A percentile compares a stretch with the other conserved stretches of the same genome.
phyloP scores from a whole-genome alignment of 2,113 vertebrate species.

The Pica pica region DNA sequence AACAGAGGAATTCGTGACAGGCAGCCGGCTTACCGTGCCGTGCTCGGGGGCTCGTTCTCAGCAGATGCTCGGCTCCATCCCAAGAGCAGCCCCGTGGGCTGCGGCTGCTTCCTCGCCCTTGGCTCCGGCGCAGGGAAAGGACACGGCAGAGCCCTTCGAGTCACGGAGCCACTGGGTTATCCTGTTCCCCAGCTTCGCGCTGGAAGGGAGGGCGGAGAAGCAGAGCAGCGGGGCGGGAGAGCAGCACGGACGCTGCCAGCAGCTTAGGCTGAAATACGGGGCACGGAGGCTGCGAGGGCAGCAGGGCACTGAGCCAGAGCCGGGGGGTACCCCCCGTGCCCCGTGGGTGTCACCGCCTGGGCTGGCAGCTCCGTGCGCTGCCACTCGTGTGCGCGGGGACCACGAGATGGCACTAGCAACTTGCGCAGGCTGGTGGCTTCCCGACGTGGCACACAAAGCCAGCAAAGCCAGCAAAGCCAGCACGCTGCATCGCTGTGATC shows the following conservation, averaged over 20 bases:
- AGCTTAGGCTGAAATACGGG: fast-evolving
- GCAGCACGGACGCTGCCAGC: neutral
- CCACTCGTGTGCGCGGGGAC: neutral
- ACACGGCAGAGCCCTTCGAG: fast-evolving
- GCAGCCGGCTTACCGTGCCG: neutral
- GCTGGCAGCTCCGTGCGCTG: neutral
- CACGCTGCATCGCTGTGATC: fast-evolving
- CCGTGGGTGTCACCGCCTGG: fast-evolving
- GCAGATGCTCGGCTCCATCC: neutral
- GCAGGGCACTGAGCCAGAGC: neutral
- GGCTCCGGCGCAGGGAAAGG: neutral
- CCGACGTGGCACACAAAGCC: fast-evolving
- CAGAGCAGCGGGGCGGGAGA: fast-evolving
- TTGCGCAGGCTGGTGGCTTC: neutral
- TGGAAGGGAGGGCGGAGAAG: neutral
- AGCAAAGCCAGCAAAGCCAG: fast-evolving
- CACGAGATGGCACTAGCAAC: constrained; percentile 50
- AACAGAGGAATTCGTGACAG: neutral
- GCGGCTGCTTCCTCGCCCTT: fast-evolving
- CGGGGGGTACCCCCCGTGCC: fast-evolving
- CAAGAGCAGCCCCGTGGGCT: fast-evolving
- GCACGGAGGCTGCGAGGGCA: neutral
- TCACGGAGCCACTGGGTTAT: fast-evolving
- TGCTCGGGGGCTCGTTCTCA: neutral
- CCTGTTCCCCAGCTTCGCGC: neutral